Conservation (phyloP, 2,113 vertebrate genomes). For the Tiliqua scincoides region DNA sequence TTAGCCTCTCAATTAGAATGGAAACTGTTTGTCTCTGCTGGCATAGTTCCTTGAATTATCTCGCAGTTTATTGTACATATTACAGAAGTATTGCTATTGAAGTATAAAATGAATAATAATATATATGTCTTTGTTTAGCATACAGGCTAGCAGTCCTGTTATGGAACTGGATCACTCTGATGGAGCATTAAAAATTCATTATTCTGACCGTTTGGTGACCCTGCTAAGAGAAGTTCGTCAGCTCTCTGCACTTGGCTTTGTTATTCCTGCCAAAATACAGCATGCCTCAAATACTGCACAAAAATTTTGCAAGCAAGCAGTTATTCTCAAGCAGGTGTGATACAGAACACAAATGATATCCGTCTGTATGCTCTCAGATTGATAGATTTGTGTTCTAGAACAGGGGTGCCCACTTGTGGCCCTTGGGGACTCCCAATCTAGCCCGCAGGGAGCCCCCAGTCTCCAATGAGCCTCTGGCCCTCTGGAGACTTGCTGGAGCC, state of each 20-base stretch:
- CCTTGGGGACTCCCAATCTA: too few species aligned
- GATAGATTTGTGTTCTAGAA: conserved; percentile 18
- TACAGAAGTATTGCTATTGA: neutral
- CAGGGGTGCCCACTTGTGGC: too few species aligned
- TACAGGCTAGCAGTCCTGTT: conserved; percentile 89
- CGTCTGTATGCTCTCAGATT: neutral
- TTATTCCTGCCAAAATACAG: conserved; percentile 91
- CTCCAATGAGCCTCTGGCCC: too few species aligned
- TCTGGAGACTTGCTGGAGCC: too few species aligned
- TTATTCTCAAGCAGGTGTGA: conserved; percentile 92
- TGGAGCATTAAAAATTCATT: conserved; percentile 90
- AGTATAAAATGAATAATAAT: conserved; percentile 15
- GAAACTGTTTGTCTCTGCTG: neutral
- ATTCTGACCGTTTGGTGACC: conserved; percentile 90
- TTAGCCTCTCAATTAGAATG: neutral
- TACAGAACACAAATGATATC: neutral
- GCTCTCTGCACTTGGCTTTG: conserved; percentile 91
- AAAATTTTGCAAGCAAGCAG: conserved; percentile 93
- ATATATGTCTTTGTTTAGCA: conserved; percentile 73
- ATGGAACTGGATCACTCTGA: conserved; percentile 92
- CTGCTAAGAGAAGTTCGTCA: conserved; percentile 94
- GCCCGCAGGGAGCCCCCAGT: too few species aligned
- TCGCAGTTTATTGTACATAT: neutral
- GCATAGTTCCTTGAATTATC: neutral
- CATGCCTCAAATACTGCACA: conserved; percentile 87